Percentiles rank a stretch among this genome's conserved stretches.
These are phyloP conservation scores for Lasioglossum malachurum DNA, from an alignment of 2,888 invertebrate species.

Conservation along the genomic window DNA sequence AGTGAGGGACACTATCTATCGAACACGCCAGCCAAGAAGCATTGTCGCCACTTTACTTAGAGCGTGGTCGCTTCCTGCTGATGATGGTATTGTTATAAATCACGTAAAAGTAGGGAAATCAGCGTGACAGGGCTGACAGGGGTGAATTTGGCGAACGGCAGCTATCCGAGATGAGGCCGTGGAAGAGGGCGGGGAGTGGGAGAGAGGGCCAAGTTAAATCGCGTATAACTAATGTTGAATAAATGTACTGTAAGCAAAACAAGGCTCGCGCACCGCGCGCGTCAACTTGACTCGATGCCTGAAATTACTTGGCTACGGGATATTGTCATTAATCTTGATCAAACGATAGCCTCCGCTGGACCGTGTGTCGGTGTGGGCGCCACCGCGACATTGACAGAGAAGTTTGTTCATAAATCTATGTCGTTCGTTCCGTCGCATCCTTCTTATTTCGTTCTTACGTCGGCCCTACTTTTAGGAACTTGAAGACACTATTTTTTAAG, in stretches of 20 bases:
- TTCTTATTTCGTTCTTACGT: conserved; percentile 32
- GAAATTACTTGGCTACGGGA: conserved; percentile 62
- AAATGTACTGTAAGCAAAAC: conserved; percentile 73
- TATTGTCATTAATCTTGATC: conserved; percentile 70
- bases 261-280: conserved; percentile 42
- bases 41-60: not conserved
- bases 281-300: conserved; percentile 67
- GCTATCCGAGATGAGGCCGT: not conserved
- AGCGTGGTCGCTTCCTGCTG: conserved; percentile 24
- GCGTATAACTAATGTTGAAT: conserved; percentile 72
- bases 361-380: conserved; percentile 19
- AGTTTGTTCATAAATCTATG: conserved; percentile 69
- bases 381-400: conserved; percentile 53
- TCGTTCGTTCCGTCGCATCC: conserved; percentile 28
- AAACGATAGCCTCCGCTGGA: conserved; percentile 55
- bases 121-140: conserved; percentile 37
- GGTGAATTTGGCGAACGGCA: conserved; percentile 25
- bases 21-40: not conserved
- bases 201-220: conserved; percentile 63
- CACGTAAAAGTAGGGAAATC: conserved; percentile 49
- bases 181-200: not conserved
- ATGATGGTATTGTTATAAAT: conserved; percentile 57
- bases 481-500: not conserved
- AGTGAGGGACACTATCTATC: conserved; percentile 26
- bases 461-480: not conserved